phyloP scores from a whole-genome alignment of 2,888 invertebrate genomes.

The Parasteatoda lunata region DNA sequence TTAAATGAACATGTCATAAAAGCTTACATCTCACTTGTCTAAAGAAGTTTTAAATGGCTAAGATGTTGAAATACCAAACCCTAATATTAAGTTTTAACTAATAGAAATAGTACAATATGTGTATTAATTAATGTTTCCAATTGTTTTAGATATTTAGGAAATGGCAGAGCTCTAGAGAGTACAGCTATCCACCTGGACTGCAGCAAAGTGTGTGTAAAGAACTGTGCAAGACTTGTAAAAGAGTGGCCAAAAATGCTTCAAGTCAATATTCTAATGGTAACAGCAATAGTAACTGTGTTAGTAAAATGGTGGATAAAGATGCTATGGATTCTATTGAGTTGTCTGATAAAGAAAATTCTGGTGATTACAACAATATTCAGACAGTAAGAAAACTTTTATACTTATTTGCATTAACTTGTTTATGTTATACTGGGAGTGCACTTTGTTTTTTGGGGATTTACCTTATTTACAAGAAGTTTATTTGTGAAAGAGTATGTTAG shows the following conservation, averaged over 20 bases:
- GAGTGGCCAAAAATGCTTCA: conserved; percentile 3
- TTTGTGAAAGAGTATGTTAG: too few species aligned
- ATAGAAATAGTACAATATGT: too few species aligned
- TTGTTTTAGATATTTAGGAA: conserved; percentile 41
- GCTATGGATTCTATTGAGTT: conserved; percentile 22
- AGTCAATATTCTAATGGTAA: conserved; percentile 12
- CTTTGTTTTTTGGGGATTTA: too few species aligned
- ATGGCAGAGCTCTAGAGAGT: conserved; percentile 57
- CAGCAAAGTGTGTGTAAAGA: conserved; percentile 74
- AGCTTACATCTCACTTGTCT: too few species aligned
- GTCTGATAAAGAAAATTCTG: conserved; percentile 46
- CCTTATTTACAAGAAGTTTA: too few species aligned
- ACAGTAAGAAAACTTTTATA: conserved; percentile 1
- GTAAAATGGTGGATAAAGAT: not conserved
- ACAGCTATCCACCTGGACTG: conserved; percentile 74
- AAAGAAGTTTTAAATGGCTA: too few species aligned
- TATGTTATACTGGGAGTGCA: not conserved
- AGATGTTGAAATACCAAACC: too few species aligned
- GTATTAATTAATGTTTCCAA: too few species aligned
- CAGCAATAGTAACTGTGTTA: conserved; percentile 16
- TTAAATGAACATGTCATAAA: too few species aligned
- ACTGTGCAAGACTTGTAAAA: conserved; percentile 71
- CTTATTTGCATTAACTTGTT: not conserved
- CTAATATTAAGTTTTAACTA: too few species aligned
- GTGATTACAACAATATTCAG: conserved; percentile 41